phyloP scores from a whole-genome alignment of 1,140 invertebrate species.

The Drosophila ananassae region DNA sequence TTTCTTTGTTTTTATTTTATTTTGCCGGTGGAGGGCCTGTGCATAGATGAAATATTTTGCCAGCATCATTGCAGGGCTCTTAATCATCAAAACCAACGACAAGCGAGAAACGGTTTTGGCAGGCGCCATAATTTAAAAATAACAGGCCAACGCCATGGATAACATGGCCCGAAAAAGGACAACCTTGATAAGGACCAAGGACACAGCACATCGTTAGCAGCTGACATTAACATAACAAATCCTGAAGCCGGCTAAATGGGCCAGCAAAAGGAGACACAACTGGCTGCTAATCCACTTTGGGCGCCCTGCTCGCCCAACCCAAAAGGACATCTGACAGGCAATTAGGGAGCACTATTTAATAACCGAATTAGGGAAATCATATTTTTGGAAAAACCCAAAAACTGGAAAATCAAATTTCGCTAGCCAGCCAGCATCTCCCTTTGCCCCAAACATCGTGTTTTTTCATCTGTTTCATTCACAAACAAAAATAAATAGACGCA shows the following conservation, averaged over 20 bases:
- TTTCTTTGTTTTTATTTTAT: background rate
- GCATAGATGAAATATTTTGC: conserved; percentile 16
- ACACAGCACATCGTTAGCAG: conserved; percentile 46
- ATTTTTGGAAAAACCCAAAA: conserved; percentile 39
- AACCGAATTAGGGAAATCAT: conserved; percentile 30
- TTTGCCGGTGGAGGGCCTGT: background rate
- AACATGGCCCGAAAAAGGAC: conserved; percentile 7
- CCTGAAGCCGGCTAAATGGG: background rate
- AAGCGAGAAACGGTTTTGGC: conserved; percentile 33
- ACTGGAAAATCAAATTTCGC: conserved; percentile 32
- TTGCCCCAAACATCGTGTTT: background rate
- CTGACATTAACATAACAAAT: conserved; percentile 51
- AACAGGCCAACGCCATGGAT: conserved; percentile 24
- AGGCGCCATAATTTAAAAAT: conserved; percentile 48
- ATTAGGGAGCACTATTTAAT: conserved; percentile 33
- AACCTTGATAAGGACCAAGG: conserved; percentile 36
- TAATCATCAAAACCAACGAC: conserved; percentile 41
- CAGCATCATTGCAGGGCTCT: conserved; percentile 31
- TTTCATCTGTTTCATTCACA: conserved; percentile 13
- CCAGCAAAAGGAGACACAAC: conserved; percentile 6
- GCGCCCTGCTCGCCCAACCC: conserved; percentile 7
- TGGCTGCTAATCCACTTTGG: conserved; percentile 40
- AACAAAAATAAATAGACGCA: conserved; percentile 59
- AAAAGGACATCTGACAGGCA: conserved; percentile 8
- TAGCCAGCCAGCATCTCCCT: no score